These are phyloP conservation scores for Monochamus saltuarius DNA, from an alignment of 1,140 invertebrate species.

Conservation along the genomic window DNA sequence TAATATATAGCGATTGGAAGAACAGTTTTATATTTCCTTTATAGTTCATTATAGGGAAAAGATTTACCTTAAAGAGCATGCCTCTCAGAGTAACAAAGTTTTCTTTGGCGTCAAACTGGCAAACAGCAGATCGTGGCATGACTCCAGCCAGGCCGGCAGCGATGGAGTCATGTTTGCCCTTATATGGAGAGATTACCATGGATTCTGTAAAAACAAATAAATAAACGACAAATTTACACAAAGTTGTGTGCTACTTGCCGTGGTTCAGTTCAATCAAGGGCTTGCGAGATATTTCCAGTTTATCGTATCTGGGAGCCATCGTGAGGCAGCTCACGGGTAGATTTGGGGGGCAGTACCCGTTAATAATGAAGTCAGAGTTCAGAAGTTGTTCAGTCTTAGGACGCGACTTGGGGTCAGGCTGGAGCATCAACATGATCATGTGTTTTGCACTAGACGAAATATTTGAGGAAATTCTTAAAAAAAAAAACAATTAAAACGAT, in stretches of 20 bases:
- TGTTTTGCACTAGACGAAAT: constrained; percentile 70
- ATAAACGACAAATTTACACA: constrained; percentile 1
- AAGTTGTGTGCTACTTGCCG: constrained; percentile 24
- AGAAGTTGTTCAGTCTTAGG: constrained; percentile 77
- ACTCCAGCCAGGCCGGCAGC: constrained; percentile 49
- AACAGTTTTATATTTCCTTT: constrained; percentile 1
- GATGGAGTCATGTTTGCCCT: constrained; percentile 52
- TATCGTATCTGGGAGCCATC: constrained; percentile 84
- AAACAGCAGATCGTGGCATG: constrained; percentile 32
- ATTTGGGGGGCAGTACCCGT: constrained; percentile 76
- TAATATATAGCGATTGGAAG: too few species aligned
- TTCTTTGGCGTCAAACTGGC: constrained; percentile 53
- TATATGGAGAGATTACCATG: constrained; percentile 49
- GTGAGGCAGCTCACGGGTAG: constrained; percentile 88
- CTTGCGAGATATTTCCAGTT: constrained; percentile 58
- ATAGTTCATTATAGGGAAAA: too few species aligned
- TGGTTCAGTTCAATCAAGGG: constrained; percentile 71
- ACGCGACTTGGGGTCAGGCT: constrained; percentile 77
- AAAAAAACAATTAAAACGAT: not conserved
- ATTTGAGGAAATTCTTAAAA: constrained; percentile 66
- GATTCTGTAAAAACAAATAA: constrained; percentile 28
- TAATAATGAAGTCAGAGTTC: constrained; percentile 67
- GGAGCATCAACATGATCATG: constrained; percentile 84
- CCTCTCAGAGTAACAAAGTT: constrained; percentile 58
- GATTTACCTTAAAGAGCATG: constrained; percentile 30